Conservation (phyloP, 1,140 invertebrate genomes). For the Anthonomus grandis region DNA sequence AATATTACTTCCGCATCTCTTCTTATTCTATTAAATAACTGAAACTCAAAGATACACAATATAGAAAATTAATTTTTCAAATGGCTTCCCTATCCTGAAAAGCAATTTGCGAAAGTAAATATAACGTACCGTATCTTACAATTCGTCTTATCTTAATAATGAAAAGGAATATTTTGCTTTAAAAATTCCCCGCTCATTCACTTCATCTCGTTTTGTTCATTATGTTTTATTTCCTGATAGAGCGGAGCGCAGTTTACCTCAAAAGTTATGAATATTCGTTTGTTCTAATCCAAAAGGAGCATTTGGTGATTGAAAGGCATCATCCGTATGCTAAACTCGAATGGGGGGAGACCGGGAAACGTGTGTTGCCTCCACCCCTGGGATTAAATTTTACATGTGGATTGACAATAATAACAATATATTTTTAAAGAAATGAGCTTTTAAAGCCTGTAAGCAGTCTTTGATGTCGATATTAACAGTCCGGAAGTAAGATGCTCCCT, state of each 20-base stretch:
- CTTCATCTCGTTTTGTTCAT: constrained; percentile 25
- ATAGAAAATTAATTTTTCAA: constrained; percentile 15
- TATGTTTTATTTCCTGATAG: constrained; percentile 37
- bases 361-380: constrained; percentile 32
- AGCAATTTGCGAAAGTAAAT: constrained; percentile 22
- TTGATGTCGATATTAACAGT: constrained; percentile 47
- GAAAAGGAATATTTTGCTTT: constrained; percentile 26
- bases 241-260: constrained; percentile 35
- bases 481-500: constrained; percentile 38
- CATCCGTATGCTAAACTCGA: constrained; percentile 23
- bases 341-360: constrained; percentile 23
- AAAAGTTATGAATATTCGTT: constrained; percentile 38
- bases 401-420: constrained; percentile 49
- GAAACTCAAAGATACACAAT: too few relatives aligned
- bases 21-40: too few relatives aligned
- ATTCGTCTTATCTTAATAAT: constrained; percentile 20
- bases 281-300: constrained; percentile 46
- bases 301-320: constrained; percentile 44
- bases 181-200: constrained; percentile 19
- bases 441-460: constrained; percentile 34
- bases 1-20: too few relatives aligned
- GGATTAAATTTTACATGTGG: constrained; percentile 49
- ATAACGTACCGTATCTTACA: constrained; percentile 10
- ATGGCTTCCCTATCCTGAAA: constrained; percentile 12
- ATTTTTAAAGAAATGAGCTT: constrained; percentile 42